Base-by-base conservation (phyloP, 1,140 invertebrate species). In the Solenopsis invicta region DNA sequence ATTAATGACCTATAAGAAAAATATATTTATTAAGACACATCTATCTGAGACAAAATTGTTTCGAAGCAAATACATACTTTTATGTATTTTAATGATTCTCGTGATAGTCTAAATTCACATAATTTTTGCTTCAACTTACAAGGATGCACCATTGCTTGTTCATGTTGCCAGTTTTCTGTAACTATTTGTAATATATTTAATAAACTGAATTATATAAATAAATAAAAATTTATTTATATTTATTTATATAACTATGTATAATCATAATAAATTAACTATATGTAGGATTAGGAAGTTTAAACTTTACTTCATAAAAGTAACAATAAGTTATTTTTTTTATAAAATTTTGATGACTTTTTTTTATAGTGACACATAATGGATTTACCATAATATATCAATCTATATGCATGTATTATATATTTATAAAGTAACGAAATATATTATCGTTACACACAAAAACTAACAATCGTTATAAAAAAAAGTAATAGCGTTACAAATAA, bases 1-100 rank as follows among this genome's bases (percentile, higher is more conserved):
- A 56, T 91, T 92, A 54, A 95, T 85, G 62, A 95, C 82, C 95
- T 95, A 29, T 45, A 62, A 59, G 29, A 61, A 50, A 87, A 54
- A 74, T 37, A 85, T 59, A 34, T 72, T 76, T 71, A 45, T 82
- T 37, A 72, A 82, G 13, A 74, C 72, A 48, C 3, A 18, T 72
- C 12, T 13, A 12, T 69, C 0, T n/a, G 16, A 16, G 24, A 71
- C 54, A 13, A 71, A 59, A 59, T 72, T 24, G 12, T 37, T n/a
- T 64, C 34, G 4, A 80, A 9, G 3, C 12, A 56, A 1, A 6
- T 37, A 82, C 59, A 54, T 93, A 93, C 93, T 77, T 91, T 89
- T 69, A 93, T 72, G 6, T 82, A 88, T 41, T 90, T 66, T 0
- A 93, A 85, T 56, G 86, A 77, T 54, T 92, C 74, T 74, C 80